Evolutionary conservation across 2,888 invertebrate genomes (phyloP).

Genomic region (Mythimna impura): DNA sequence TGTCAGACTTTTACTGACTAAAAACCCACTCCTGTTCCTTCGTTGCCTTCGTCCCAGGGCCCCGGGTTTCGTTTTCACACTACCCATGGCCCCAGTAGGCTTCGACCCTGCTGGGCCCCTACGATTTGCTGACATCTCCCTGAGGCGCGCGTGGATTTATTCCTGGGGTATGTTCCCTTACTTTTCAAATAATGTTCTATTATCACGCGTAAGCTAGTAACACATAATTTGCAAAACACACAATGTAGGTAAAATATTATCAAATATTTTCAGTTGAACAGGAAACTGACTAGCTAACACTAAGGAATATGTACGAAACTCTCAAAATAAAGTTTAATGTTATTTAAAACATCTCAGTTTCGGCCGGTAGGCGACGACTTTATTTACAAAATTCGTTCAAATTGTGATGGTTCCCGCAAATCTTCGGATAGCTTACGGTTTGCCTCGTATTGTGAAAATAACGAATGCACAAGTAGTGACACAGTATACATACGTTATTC

Average conservation of each 20-base stretch:
- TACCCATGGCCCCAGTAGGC: too few species aligned
- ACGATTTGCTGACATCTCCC: too few species aligned
- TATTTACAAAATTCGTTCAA: conserved; percentile 31
- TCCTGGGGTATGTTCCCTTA: too few species aligned
- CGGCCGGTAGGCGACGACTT: too few species aligned
- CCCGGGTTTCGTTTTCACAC: too few species aligned
- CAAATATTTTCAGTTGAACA: background rate
- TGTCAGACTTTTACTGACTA: too few species aligned
- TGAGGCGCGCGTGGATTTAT: too few species aligned
- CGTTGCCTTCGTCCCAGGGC: too few species aligned
- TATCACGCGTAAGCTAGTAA: too few species aligned
- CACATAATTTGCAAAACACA: conserved; percentile 17
- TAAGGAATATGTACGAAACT: background rate
- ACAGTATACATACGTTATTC: background rate
- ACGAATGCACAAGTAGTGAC: background rate
- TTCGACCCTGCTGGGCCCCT: too few species aligned
- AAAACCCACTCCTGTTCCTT: too few species aligned
- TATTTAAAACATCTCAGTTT: conserved; percentile 14
- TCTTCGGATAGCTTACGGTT: background rate
- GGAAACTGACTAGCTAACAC: background rate
- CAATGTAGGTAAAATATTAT: background rate
- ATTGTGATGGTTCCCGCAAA: conserved; percentile 3
- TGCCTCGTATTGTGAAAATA: conserved; percentile 21
- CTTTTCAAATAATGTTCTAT: too few species aligned
- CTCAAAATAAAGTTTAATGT: conserved; percentile 22